These are phyloP conservation scores for Cremastobaeus sp. DNA, from an alignment of 2,888 invertebrate species.

Conservation along the genomic window DNA sequence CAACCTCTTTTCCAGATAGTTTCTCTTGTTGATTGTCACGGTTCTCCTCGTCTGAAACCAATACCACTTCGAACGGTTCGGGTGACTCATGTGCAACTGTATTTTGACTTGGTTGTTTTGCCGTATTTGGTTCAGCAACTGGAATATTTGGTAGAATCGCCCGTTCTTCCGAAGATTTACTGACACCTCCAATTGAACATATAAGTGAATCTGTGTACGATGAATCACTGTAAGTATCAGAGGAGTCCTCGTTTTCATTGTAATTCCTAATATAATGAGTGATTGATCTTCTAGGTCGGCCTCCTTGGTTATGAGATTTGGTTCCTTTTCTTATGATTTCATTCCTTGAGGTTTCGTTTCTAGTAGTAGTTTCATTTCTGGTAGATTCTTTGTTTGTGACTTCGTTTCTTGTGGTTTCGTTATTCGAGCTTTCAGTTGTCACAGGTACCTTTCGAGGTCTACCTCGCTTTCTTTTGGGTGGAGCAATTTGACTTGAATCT, in stretches of 20 bases:
- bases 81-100: background rate
- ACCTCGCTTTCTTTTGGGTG: conserved; percentile 22
- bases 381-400: too few species aligned
- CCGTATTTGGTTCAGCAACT: too few species aligned
- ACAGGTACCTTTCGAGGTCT: too few species aligned
- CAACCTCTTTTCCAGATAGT: too few species aligned
- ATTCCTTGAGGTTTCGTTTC: too few species aligned
- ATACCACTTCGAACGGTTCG: conserved; percentile 19
- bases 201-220: background rate
- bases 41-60: conserved; percentile 8
- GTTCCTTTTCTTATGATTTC: background rate
- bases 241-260: conserved; percentile 9
- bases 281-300: conserved; percentile 18
- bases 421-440: too few species aligned
- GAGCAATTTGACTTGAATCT: background rate
- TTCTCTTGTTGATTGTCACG: too few species aligned
- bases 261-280: conserved; percentile 36
- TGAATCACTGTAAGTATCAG: background rate
- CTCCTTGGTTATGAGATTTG: background rate
- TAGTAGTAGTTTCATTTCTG: too few species aligned
- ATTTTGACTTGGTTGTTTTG: background rate
- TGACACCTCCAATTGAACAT: too few species aligned
- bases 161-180: too few species aligned
- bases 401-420: too few species aligned
- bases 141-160: too few species aligned